These are phyloP conservation scores for Halcyon badia DNA, from an alignment of 2,797 vertebrate species.

Conservation along the genomic window DNA sequence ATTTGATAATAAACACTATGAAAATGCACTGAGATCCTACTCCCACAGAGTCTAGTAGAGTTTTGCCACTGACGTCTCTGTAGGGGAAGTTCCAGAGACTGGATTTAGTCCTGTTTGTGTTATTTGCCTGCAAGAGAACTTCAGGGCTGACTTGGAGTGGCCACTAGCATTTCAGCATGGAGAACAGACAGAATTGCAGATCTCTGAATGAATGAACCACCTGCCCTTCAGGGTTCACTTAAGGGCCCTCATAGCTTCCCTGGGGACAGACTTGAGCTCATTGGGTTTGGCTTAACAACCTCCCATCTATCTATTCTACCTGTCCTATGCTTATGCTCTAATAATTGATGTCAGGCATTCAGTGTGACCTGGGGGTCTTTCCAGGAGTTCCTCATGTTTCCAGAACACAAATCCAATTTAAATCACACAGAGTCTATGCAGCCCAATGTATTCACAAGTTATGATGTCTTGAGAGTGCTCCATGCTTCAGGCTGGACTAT, in stretches of 20 bases:
- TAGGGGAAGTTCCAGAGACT: background rate
- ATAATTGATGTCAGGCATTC: background rate
- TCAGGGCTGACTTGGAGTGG: background rate
- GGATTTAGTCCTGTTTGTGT: background rate
- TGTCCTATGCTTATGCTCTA: background rate
- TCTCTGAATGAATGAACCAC: background rate
- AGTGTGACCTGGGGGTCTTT: background rate
- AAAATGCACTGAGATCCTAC: background rate
- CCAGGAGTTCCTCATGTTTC: background rate
- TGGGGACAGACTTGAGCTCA: background rate
- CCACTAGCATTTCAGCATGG: background rate
- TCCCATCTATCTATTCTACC: background rate
- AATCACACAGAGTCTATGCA: background rate
- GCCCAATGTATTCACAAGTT: background rate
- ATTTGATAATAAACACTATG: background rate
- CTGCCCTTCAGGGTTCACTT: background rate
- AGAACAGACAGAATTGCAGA: background rate
- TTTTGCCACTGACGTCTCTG: background rate
- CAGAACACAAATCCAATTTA: background rate
- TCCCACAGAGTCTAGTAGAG: background rate
- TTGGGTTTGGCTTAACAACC: background rate
- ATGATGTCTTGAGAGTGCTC: background rate
- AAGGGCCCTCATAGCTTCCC: background rate
- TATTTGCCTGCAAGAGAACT: background rate
- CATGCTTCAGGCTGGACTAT: background rate